Conservation (phyloP, 2,888 invertebrate species). For the Drosophila picticornis region DNA sequence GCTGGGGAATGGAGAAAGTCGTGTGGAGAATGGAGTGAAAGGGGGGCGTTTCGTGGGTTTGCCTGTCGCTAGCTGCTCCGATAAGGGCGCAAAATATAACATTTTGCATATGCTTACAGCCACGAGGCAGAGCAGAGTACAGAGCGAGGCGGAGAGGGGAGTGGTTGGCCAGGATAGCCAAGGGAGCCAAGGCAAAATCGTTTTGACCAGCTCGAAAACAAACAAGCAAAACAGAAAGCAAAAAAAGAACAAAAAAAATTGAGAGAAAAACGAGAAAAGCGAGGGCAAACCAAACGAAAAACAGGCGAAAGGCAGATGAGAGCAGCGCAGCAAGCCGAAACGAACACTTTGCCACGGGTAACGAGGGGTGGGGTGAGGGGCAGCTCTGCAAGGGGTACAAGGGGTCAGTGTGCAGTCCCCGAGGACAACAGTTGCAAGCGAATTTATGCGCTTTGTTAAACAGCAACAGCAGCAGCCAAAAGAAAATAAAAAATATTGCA, state of each 20-base stretch:
- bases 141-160: neutral
- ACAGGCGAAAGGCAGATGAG: conserved; percentile 77
- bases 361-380: neutral
- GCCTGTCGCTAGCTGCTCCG: conserved; percentile 60
- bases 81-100: conserved; percentile 75
- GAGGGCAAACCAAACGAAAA: conserved; percentile 27
- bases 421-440: conserved; percentile 81
- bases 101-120: conserved; percentile 78
- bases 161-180: conserved; percentile 14
- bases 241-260: neutral
- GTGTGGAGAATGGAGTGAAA: neutral
- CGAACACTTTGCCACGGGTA: conserved; percentile 58
- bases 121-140: neutral
- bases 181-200: conserved; percentile 68
- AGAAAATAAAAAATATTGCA: conserved; percentile 55
- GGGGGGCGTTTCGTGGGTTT: neutral
- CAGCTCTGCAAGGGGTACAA: neutral
- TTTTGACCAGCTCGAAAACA: conserved; percentile 78
- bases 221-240: conserved; percentile 42
- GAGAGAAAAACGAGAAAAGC: conserved; percentile 10
- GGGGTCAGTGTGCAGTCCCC: conserved; percentile 56
- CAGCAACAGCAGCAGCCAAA: conserved; percentile 69
- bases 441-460: conserved; percentile 83
- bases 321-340: conserved; percentile 72
- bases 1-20: neutral